A percentile compares a stretch with the other conserved stretches of the same genome.
Conservation (phyloP, 2,113 vertebrate genomes). For the Rhodinocichla rosea region DNA sequence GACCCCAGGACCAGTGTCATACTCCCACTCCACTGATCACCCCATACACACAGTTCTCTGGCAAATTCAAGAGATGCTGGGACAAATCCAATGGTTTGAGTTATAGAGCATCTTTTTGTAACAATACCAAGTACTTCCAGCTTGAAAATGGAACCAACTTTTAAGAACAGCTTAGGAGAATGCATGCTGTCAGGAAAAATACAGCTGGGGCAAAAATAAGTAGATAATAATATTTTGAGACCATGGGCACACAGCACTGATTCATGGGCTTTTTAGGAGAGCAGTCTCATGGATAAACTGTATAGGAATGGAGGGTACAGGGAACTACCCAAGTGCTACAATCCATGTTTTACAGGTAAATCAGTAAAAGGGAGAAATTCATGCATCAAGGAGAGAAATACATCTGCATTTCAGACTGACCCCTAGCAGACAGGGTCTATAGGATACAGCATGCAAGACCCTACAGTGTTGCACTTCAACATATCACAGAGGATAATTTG, state of each 20-base stretch:
- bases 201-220: not conserved
- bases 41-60: not conserved
- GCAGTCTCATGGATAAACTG: not conserved
- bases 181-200: not conserved
- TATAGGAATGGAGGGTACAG: not conserved
- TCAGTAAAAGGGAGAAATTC: not conserved
- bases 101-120: not conserved
- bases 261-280: not conserved
- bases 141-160: not conserved
- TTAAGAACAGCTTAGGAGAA: not conserved
- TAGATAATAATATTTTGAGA: not conserved
- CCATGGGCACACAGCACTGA: not conserved
- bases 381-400: not conserved
- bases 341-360: not conserved
- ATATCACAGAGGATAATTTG: not conserved
- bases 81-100: not conserved
- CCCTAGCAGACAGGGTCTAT: not conserved
- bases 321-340: not conserved
- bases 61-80: not conserved
- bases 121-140: not conserved
- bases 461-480: not conserved
- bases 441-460: not conserved
- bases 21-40: not conserved
- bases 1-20: not conserved
- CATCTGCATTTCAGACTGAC: not conserved